Evolutionary conservation across 2,113 vertebrate species (phyloP).

Genomic region (Arvicanthis niloticus): DNA sequence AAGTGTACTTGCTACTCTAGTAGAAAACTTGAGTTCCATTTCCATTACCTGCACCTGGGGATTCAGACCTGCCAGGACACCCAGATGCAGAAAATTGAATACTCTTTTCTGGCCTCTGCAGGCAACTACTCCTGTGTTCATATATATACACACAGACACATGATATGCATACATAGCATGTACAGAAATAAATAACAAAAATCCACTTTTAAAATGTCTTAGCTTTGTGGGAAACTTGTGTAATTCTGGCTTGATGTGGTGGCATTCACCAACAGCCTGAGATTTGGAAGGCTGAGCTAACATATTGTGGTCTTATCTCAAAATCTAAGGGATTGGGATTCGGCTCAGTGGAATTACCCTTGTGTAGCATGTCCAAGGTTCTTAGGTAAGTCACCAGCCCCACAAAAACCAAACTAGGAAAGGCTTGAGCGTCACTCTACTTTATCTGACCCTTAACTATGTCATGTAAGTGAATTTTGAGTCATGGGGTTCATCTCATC

Average conservation of each 20-base stretch:
- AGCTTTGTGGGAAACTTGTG: background rate
- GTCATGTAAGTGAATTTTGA: background rate
- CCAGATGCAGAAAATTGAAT: background rate
- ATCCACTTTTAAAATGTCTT: background rate
- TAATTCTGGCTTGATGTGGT: background rate
- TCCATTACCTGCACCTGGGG: too few relatives aligned
- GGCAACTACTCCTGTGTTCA: rapidly evolving
- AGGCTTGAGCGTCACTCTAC: background rate
- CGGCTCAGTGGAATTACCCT: background rate
- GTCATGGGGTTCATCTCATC: background rate
- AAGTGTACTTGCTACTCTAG: background rate
- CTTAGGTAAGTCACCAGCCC: too few relatives aligned
- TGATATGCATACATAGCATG: too few relatives aligned
- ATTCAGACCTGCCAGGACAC: too few relatives aligned
- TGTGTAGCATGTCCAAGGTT: background rate
- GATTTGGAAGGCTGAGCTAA: background rate
- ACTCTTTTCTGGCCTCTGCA: background rate
- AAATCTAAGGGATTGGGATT: background rate
- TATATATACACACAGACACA: too few relatives aligned
- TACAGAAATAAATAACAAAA: background rate
- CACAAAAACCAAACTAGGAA: background rate
- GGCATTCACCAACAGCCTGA: background rate
- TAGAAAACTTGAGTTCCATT: too few relatives aligned
- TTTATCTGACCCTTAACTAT: background rate
- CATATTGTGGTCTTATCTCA: background rate